Evolutionary conservation across 2,113 vertebrate species (phyloP).

Genomic region (Rhinoptilus africanus): DNA sequence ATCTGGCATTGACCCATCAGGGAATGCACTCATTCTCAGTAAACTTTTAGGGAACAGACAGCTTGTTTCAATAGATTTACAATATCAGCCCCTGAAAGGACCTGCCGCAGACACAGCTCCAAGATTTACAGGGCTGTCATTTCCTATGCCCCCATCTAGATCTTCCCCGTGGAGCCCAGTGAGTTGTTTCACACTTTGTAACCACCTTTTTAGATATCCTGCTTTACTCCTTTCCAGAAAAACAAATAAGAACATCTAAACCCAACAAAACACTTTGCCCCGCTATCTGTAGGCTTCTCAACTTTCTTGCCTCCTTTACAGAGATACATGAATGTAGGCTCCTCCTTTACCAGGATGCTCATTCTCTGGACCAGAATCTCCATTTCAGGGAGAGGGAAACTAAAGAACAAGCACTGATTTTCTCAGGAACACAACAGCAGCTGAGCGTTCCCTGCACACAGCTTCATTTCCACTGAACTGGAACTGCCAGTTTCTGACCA

Average conservation of each 20-base stretch:
- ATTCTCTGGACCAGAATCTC: not conserved
- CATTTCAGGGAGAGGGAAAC: not conserved
- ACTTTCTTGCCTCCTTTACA: not conserved
- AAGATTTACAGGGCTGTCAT: conserved; percentile 20
- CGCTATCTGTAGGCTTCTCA: not conserved
- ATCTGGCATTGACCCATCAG: not conserved
- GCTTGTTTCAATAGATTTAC: conserved; percentile 26
- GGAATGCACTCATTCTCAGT: not conserved
- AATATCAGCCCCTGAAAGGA: not conserved
- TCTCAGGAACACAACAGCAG: not conserved
- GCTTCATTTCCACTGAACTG: not conserved
- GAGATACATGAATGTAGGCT: not conserved
- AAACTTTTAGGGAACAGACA: not conserved
- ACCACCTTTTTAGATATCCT: not conserved
- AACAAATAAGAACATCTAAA: not conserved
- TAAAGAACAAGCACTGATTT: not conserved
- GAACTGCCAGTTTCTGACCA: not conserved
- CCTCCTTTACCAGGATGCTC: not conserved
- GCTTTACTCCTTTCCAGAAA: not conserved
- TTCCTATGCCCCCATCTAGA: not conserved
- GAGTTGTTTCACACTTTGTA: not conserved
- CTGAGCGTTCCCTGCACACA: not conserved
- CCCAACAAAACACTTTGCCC: not conserved
- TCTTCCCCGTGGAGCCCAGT: not conserved
- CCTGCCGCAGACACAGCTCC: not conserved